Percentiles rank a stretch among this genome's conserved stretches.
These are phyloP conservation scores for Cephus rjabovi DNA, from an alignment of 2,888 invertebrate genomes.

Conservation along the genomic window DNA sequence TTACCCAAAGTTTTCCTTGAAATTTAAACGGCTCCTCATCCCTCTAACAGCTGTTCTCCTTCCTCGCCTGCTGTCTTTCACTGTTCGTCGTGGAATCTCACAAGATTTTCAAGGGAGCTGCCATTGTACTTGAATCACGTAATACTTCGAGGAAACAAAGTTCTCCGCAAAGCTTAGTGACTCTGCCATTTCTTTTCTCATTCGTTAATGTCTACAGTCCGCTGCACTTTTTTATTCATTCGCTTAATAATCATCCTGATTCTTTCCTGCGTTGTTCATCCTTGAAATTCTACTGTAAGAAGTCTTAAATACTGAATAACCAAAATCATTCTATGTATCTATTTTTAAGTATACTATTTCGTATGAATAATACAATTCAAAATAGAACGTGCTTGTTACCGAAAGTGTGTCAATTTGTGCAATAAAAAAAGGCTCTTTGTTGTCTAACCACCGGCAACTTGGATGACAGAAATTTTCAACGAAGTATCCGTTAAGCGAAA, in stretches of 20 bases:
- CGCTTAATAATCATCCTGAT: too few species aligned
- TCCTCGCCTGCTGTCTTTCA: not conserved
- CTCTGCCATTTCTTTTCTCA: not conserved
- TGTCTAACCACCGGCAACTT: not conserved
- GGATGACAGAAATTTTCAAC: not conserved
- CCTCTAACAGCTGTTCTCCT: slow-evolving; percentile 7
- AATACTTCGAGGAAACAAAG: slow-evolving; percentile 11
- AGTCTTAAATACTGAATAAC: not conserved
- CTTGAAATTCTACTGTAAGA: too few species aligned
- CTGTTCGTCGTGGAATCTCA: not conserved
- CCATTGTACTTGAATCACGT: slow-evolving; percentile 12
- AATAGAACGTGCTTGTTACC: too few species aligned
- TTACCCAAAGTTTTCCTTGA: slow-evolving; percentile 23
- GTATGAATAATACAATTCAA: not conserved
- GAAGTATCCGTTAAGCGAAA: not conserved
- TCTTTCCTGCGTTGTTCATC: too few species aligned
- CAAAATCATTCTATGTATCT: not conserved
- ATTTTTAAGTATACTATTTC: not conserved
- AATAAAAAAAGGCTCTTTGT: not conserved
- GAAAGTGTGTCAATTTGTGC: not conserved
- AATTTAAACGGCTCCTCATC: slow-evolving; percentile 19
- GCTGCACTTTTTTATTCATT: too few species aligned
- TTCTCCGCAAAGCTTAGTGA: slow-evolving; percentile 1
- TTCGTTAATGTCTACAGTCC: too few species aligned
- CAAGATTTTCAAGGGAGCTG: slow-evolving; percentile 14